Percentiles rank a stretch among this genome's conserved stretches.
These are phyloP conservation scores for Phortica okadai DNA, from an alignment of 2,888 invertebrate genomes.

Conservation along the genomic window DNA sequence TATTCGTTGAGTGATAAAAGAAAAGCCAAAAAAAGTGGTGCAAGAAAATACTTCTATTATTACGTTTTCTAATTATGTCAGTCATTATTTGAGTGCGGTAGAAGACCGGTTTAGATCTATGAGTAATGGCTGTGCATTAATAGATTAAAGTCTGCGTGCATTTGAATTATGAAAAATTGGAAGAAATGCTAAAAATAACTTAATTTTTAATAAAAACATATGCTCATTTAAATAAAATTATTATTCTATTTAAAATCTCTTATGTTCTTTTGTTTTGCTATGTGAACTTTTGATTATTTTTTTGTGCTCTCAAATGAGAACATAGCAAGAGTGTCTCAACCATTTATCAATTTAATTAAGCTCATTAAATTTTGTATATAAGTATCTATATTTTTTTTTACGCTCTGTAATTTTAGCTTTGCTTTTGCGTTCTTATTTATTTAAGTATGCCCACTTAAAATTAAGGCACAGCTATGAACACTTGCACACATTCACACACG, in stretches of 20 bases:
- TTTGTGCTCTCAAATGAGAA: not conserved
- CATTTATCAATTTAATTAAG: slow-evolving; percentile 70
- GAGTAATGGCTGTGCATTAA: slow-evolving; percentile 24
- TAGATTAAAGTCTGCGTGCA: not conserved
- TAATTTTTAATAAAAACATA: not conserved
- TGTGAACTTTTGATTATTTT: not conserved
- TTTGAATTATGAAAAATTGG: not conserved
- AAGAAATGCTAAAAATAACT: not conserved
- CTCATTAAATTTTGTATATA: slow-evolving; percentile 58
- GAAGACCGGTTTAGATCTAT: not conserved
- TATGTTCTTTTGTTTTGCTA: not conserved
- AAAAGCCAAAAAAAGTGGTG: not conserved
- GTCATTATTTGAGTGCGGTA: not conserved
- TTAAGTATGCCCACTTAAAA: no score
- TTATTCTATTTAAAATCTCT: no score
- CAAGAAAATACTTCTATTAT: not conserved
- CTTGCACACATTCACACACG: slow-evolving; percentile 47
- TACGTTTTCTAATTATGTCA: not conserved
- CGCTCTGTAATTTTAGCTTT: not conserved
- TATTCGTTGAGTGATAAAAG: not conserved
- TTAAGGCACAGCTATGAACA: not conserved
- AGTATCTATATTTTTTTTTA: not conserved
- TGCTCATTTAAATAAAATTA: no score
- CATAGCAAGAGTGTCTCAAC: slow-evolving; percentile 44
- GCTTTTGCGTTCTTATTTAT: not conserved